Evolutionary conservation across 2,113 vertebrate genomes (phyloP), one percentile per base, ranked within the genome.

Genomic region (Dromas ardeola): DNA sequence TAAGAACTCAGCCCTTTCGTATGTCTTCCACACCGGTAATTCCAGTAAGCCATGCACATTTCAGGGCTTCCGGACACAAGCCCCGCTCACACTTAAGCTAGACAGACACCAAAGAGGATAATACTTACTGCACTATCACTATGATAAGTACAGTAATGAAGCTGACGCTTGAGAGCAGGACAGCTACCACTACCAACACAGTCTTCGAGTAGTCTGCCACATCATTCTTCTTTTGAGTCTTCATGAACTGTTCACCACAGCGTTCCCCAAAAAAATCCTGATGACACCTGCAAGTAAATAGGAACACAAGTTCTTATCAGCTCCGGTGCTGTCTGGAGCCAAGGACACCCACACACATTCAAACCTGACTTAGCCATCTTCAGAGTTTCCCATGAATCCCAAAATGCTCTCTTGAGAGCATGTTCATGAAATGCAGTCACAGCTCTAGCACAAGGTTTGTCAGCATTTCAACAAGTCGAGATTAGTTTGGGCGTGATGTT

Each of bases 221-320:
- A 59, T 98, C 95, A 26, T 96, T 88, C 38, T 81, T 93, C 36
- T 58, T 97, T 17, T 97, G 98, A 50, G 97, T 97, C 96, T 98
- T 98, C 98, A 98, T 98, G 95, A 95, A 98, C 69, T 98, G 98
- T 79, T 98, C 98, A 63, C 97, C 98, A 91, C 98, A 98, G 34
- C 98, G 97, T 79, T 98, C 98, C 50, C 98, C 98, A 96, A 98
- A 98, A 82, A 98, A 98, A 77, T 98, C 96, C 40, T 95, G 94
- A 92, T 98, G 86, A 85, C 98, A 98, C 42, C 98, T 98, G 93
- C 85, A 98, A 94, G 92, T 52, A 96, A 96, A 96, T 58, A 97
- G 27, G 30, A 96, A 97, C n/a, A 97, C 62, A 96, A 93, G 88
- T 42, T 93, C 96, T 96, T 95, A 95, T 96, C 91, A 92, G 84